Evolutionary conservation across 2,797 vertebrate genomes (phyloP), one percentile per base, ranked within the genome.

Genomic region (Onychomys arenicola): DNA sequence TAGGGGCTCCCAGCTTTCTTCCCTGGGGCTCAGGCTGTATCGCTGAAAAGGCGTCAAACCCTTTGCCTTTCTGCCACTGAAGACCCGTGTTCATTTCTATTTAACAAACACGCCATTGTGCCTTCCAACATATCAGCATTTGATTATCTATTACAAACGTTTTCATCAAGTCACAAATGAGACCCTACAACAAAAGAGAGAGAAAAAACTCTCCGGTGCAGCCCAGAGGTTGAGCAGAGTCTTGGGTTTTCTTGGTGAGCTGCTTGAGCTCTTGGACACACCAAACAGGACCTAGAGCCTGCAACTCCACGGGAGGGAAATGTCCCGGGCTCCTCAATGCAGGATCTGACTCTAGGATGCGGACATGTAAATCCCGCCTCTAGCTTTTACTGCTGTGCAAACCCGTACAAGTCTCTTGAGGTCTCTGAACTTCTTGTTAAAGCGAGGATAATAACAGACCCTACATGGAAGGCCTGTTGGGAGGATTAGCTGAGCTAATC

Each of bases 1-100:
- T 98, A 99, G 99, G 99, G 99, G 99, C 99, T 99, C 99, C 99
- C 97, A 98, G 99, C 99, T 99, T 99, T 99, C 98, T 99, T 98
- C 98, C 98, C 98, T 97, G 98, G 98, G 99, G 99, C 99, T 99
- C 98, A 37, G 99, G 99, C 99, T 98, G 99, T 98, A 98, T 99
- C 84, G 90, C 98, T 99, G 98, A 99, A 99, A 99, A 99, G 99
- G 98, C 99, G 98, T 99, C 99, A 98, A 99, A 98, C 98, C 98
- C 98, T 96, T 98, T 1, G 96, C 98, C 98, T 98, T 97, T 98
- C 98, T 98, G 95, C 96, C 98, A 89, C 97, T 6, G 90, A 96
- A 98, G 98, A 98, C 98, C 98, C 98, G 98, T 98, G 98, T 99
- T 99, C 99, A 99, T 99, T 99, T 99, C 99, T 99, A 99, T 99